Percentiles rank a stretch among this genome's conserved stretches.
Conservation (phyloP, 2,113 vertebrate genomes). For the Delphinus delphis region DNA sequence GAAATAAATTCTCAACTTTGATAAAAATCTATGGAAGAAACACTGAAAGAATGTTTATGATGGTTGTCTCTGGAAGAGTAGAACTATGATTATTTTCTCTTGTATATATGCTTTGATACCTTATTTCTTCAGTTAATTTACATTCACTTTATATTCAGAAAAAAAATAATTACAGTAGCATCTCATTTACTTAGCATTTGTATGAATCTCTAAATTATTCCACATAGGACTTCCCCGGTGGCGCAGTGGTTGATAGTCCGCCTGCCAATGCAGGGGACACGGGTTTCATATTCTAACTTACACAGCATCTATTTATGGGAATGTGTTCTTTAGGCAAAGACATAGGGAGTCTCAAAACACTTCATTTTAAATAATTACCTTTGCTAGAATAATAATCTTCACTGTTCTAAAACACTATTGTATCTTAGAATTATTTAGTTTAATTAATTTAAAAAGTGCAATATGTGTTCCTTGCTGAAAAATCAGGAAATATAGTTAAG, state of each 20-base stretch:
- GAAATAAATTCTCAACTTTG: background rate
- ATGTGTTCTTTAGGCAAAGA: background rate
- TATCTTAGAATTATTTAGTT: background rate
- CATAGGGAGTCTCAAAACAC: background rate
- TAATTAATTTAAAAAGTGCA: background rate
- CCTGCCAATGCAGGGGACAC: too few relatives aligned
- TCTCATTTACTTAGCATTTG: constrained; percentile 15
- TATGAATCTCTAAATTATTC: background rate
- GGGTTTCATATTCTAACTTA: background rate
- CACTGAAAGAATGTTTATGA: background rate
- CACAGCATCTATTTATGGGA: background rate
- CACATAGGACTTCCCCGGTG: background rate
- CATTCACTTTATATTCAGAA: constrained; percentile 43
- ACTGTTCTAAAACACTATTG: background rate
- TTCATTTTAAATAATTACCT: background rate
- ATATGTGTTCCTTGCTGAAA: background rate
- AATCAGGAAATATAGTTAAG: background rate
- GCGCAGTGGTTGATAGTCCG: too few relatives aligned
- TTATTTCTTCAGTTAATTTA: constrained; percentile 2
- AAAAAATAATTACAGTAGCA: constrained; percentile 25
- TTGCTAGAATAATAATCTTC: background rate
- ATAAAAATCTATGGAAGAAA: background rate
- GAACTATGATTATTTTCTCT: background rate
- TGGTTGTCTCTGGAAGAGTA: background rate
- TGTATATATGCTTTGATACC: background rate